Conservation (phyloP, 2,888 invertebrate genomes). For the Siphonodentalium dalli region DNA sequence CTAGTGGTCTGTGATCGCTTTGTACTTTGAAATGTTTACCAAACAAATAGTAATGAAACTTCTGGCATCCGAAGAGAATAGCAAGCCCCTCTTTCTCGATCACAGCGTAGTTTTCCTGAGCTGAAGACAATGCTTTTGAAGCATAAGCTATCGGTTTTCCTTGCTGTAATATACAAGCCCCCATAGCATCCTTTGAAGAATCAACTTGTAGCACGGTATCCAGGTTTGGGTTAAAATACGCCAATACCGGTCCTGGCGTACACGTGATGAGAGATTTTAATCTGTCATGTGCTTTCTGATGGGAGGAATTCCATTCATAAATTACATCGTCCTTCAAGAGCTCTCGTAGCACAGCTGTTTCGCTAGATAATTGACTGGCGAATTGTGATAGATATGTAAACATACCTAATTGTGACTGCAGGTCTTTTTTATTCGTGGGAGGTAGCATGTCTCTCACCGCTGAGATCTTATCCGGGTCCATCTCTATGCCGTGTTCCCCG, state of each 20-base stretch:
- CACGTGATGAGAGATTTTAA: constrained; percentile 14
- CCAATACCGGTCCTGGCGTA: constrained; percentile 17
- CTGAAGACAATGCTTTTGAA: constrained; percentile 22
- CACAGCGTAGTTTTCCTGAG: constrained; percentile 28
- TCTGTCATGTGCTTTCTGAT: constrained; percentile 12
- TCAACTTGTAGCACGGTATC: constrained; percentile 19
- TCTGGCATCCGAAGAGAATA: constrained; percentile 24
- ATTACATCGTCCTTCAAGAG: too few species aligned
- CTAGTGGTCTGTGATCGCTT: constrained; percentile 27
- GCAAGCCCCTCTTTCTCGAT: constrained; percentile 31
- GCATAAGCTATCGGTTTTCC: constrained; percentile 27
- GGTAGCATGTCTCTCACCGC: too few species aligned
- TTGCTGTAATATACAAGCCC: constrained; percentile 21
- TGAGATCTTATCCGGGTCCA: too few species aligned
- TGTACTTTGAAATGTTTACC: constrained; percentile 22
- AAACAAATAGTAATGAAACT: constrained; percentile 26
- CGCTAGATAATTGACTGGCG: too few species aligned
- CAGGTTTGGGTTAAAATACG: constrained; percentile 17
- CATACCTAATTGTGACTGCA: too few species aligned
- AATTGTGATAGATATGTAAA: too few species aligned
- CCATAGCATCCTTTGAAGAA: constrained; percentile 18
- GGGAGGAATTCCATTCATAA: too few species aligned
- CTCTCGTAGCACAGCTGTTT: too few species aligned
- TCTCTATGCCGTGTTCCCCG: too few species aligned
- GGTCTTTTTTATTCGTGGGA: too few species aligned